A percentile compares a stretch with the other conserved stretches of the same genome.
Evolutionary conservation across 2,113 vertebrate genomes (phyloP).

Genomic region (Hystrix cristata): DNA sequence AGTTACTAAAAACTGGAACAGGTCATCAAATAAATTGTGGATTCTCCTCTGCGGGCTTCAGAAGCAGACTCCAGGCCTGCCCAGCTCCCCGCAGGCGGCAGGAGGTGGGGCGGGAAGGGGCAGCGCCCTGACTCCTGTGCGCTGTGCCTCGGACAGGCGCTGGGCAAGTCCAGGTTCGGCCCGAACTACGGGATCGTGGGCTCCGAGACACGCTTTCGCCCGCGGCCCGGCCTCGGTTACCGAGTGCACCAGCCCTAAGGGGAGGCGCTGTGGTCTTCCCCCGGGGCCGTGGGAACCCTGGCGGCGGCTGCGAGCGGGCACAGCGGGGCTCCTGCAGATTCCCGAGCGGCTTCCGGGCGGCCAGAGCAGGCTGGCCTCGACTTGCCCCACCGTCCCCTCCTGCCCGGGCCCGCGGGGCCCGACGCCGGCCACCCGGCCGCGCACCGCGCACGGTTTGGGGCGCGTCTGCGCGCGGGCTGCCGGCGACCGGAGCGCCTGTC

Average conservation of each 20-base stretch:
- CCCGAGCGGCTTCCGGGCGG: background rate
- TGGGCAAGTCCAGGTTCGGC: background rate
- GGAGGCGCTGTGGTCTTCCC: background rate
- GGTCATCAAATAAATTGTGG: slow-evolving; percentile 74
- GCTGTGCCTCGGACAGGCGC: background rate
- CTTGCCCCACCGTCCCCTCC: background rate
- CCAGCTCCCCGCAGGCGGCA: background rate
- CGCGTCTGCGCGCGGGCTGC: background rate
- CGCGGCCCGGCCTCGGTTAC: background rate
- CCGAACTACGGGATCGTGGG: background rate
- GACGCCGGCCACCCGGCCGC: background rate
- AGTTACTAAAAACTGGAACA: slow-evolving; percentile 76
- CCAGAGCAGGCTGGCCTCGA: background rate
- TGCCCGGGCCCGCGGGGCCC: background rate
- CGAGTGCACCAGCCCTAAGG: background rate
- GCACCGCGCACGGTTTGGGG: background rate
- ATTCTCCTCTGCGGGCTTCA: slow-evolving; percentile 62
- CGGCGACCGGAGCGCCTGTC: background rate
- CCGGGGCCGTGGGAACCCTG: background rate
- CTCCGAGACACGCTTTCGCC: background rate
- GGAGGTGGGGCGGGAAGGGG: background rate
- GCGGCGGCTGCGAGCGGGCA: background rate
- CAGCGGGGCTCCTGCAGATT: background rate
- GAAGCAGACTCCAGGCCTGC: slow-evolving; percentile 4
- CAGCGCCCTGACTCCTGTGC: background rate